Evolutionary conservation across 2,797 vertebrate species (phyloP).

Genomic region (Anolis apletophallus): DNA sequence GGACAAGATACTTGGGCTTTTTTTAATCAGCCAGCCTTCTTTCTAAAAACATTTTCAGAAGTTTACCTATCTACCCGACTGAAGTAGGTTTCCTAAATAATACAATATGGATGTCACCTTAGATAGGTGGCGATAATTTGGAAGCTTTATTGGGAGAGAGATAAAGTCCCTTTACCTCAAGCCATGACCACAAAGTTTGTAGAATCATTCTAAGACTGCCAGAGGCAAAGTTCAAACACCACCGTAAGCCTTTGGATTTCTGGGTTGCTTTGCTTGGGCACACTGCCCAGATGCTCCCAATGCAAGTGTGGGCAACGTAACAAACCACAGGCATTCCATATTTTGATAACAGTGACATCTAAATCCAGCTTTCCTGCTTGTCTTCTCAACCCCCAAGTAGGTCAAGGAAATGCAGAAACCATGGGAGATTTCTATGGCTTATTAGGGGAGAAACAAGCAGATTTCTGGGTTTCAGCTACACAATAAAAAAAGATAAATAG

Average conservation of each 20-base stretch:
- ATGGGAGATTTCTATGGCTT: background rate
- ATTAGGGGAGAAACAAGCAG: background rate
- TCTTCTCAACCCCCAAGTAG: background rate
- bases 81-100: conserved; percentile 34
- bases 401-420: background rate
- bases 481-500: no score
- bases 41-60: conserved; percentile 25
- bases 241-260: background rate
- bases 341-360: background rate
- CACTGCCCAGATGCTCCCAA: background rate
- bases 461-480: background rate
- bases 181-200: conserved; percentile 40
- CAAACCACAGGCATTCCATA: background rate
- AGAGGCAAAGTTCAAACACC: conserved; percentile 5
- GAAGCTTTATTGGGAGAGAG: conserved; percentile 31
- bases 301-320: background rate
- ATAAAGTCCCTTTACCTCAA: conserved; percentile 37
- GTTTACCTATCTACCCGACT: conserved; percentile 24
- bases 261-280: background rate
- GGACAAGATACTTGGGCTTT: conserved; percentile 68
- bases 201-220: conserved; percentile 54
- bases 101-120: background rate
- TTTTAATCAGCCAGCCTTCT: conserved; percentile 41
- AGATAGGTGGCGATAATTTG: background rate
- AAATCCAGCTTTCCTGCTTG: background rate